A percentile compares a stretch with the other conserved stretches of the same genome.
phyloP scores from a whole-genome alignment of 2,888 invertebrate genomes.

The Hyppa rectilinea region DNA sequence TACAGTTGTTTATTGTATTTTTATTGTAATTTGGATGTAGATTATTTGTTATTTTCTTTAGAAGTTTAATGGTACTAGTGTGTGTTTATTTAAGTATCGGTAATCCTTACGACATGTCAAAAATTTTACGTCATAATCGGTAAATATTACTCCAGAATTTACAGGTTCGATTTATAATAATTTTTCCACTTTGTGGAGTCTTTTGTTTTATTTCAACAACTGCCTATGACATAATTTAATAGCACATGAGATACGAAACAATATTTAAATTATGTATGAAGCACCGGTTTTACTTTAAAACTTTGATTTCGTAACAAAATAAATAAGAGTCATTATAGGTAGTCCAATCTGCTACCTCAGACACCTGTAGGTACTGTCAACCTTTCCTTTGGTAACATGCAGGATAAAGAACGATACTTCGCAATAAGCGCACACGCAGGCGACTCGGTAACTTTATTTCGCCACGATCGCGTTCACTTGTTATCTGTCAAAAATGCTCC shows the following conservation, averaged over 20 bases:
- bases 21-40: slow-evolving; percentile 44
- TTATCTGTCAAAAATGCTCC: slow-evolving; percentile 66
- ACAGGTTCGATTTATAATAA: no score
- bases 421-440: slow-evolving; percentile 58
- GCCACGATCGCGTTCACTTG: slow-evolving; percentile 59
- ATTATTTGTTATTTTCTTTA: slow-evolving; percentile 28
- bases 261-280: not conserved
- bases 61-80: not conserved
- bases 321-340: not conserved
- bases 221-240: not conserved
- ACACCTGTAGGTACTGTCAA: not conserved
- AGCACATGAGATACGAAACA: no score
- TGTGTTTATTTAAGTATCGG: not conserved
- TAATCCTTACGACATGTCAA: not conserved
- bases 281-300: not conserved
- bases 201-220: not conserved
- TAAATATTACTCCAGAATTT: not conserved
- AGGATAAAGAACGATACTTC: slow-evolving; percentile 41
- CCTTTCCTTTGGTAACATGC: slow-evolving; percentile 17
- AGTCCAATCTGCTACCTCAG: not conserved
- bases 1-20: slow-evolving; percentile 42
- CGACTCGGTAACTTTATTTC: slow-evolving; percentile 55
- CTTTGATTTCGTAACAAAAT: not conserved
- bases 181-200: no score
- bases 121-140: not conserved